These are phyloP conservation scores for Drosophila baimaii DNA, from an alignment of 1,140 invertebrate genomes.

Conservation along the genomic window DNA sequence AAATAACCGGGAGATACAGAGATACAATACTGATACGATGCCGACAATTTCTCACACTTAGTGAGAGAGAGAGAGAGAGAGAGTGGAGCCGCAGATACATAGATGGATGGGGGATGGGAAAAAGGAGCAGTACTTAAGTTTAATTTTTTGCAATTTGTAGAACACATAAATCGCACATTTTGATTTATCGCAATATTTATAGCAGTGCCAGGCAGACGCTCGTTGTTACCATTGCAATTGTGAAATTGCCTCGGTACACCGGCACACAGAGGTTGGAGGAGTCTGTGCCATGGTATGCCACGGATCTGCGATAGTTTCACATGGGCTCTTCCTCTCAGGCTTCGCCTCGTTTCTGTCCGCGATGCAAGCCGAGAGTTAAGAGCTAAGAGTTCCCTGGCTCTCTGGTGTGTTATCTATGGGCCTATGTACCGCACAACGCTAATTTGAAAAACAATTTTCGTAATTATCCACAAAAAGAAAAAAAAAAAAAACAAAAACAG, in stretches of 20 bases:
- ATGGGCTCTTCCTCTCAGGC: constrained; percentile 53
- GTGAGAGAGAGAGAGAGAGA: constrained; percentile 32
- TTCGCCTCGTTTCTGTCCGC: constrained; percentile 33
- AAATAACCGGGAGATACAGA: constrained; percentile 41
- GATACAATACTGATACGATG: constrained; percentile 55
- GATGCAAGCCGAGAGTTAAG: constrained; percentile 74
- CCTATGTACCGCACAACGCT: constrained; percentile 81
- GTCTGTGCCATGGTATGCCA: constrained; percentile 24
- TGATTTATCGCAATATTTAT: constrained; percentile 83
- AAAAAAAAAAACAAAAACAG: constrained; percentile 32
- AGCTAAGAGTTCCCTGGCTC: constrained; percentile 38
- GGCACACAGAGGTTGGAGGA: constrained; percentile 51
- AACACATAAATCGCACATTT: constrained; percentile 83
- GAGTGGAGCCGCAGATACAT: constrained; percentile 3
- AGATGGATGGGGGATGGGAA: constrained; percentile 15
- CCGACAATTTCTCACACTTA: constrained; percentile 82
- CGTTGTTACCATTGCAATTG: constrained; percentile 81
- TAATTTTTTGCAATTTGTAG: constrained; percentile 83
- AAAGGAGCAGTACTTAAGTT: constrained; percentile 78
- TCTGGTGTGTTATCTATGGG: constrained; percentile 74
- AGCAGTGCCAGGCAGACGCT: constrained; percentile 76
- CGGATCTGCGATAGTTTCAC: constrained; percentile 60
- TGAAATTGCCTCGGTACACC: constrained; percentile 65
- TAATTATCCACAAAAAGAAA: constrained; percentile 78
- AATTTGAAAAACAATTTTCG: constrained; percentile 84